Evolutionary conservation across 2,888 invertebrate genomes (phyloP).

Genomic region (Apantesis nais): DNA sequence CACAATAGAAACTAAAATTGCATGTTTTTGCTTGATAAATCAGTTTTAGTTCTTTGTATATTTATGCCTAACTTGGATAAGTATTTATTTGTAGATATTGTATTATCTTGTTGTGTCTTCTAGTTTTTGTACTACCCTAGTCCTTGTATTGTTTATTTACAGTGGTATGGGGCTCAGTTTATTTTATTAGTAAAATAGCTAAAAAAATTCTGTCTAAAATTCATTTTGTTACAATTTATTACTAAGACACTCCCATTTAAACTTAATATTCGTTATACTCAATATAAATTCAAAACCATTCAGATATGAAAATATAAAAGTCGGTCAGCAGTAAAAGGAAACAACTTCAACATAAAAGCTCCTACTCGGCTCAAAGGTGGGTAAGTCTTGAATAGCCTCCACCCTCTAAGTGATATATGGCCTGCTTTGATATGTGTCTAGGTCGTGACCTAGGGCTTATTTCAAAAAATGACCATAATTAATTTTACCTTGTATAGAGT

Average conservation of each 20-base stretch:
- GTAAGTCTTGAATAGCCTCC: constrained; percentile 39
- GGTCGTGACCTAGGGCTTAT: neutral
- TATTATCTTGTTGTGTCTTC: constrained; percentile 23
- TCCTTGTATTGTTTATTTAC: neutral
- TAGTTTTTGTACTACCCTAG: constrained; percentile 19
- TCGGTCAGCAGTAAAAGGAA: constrained; percentile 25
- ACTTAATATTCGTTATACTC: neutral
- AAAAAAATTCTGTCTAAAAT: neutral
- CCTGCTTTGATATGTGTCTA: constrained; percentile 7
- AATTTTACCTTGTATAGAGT: neutral
- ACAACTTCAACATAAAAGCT: constrained; percentile 38
- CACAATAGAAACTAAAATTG: constrained; percentile 25
- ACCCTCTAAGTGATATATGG: constrained; percentile 14
- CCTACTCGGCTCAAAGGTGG: constrained; percentile 31
- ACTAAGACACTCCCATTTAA: constrained; percentile 17
- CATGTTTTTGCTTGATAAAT: constrained; percentile 11
- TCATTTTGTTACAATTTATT: constrained; percentile 35
- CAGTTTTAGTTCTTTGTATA: neutral
- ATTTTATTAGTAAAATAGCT: neutral
- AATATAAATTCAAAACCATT: constrained; percentile 37
- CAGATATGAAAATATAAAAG: constrained; percentile 39
- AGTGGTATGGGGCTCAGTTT: neutral
- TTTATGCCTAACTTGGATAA: constrained; percentile 17
- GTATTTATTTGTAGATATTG: constrained; percentile 18
- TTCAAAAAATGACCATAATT: constrained; percentile 5